These are phyloP conservation scores for Quiscalus mexicanus DNA, from an alignment of 2,113 vertebrate genomes.

Conservation along the genomic window DNA sequence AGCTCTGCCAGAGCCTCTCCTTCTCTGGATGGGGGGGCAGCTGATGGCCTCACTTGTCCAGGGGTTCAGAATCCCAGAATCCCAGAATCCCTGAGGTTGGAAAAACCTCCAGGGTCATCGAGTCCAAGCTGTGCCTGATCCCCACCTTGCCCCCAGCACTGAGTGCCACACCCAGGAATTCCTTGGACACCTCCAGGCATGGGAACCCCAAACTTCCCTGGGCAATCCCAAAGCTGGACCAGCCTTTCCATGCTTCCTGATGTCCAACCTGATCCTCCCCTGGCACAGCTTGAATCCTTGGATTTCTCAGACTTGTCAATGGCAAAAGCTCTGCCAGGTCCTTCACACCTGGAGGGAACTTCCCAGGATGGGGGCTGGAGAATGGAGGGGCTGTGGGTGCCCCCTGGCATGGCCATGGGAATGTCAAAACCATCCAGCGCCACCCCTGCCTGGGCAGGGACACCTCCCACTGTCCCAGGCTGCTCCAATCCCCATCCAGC, in stretches of 20 bases:
- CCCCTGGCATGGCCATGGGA: no score
- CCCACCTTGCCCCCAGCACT: not conserved
- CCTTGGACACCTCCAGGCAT: not conserved
- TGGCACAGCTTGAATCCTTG: not conserved
- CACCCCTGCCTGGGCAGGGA: no score
- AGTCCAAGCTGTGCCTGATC: not conserved
- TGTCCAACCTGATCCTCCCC: not conserved
- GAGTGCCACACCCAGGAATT: not conserved
- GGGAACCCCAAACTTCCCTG: not conserved
- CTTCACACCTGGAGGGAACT: not conserved
- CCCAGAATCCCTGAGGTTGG: not conserved
- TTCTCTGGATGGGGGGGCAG: not conserved
- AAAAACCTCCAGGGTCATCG: fast-evolving
- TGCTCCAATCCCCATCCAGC: no score
- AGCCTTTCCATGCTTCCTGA: no score
- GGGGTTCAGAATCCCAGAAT: not conserved
- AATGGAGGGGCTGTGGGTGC: not conserved
- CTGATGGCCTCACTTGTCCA: not conserved
- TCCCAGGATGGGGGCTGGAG: not conserved
- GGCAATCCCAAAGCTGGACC: not conserved
- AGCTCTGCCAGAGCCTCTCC: not conserved
- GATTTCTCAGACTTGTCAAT: not conserved
- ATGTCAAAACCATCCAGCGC: no score
- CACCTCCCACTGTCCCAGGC: no score
- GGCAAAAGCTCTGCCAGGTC: no score